These are phyloP conservation scores for Halocynthia roretzi DNA, from an alignment of 23 tunicate genomes.

Conservation along the genomic window DNA sequence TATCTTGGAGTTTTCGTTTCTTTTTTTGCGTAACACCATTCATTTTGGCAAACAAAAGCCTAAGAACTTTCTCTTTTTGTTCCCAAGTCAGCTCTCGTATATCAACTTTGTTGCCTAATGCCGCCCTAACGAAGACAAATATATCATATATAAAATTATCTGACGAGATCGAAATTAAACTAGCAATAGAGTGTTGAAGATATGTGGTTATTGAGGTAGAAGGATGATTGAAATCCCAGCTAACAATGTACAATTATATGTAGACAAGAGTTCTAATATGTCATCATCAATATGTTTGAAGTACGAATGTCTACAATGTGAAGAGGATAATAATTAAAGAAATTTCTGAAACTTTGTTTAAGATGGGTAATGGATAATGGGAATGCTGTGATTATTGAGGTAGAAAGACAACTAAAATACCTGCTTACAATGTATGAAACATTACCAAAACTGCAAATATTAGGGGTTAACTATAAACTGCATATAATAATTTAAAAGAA, in stretches of 20 bases:
- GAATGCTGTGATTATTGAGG: neutral
- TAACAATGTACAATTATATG: neutral
- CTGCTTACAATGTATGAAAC: too few species aligned
- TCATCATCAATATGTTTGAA: too few species aligned
- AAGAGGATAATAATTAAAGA: too few species aligned
- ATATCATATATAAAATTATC: neutral
- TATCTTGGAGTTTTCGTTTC: slow-evolving; percentile 10
- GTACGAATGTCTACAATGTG: too few species aligned
- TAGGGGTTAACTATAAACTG: neutral
- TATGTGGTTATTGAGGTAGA: neutral
- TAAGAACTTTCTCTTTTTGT: slow-evolving; percentile 89
- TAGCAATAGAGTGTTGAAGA: too few species aligned
- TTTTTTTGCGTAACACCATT: slow-evolving; percentile 61
- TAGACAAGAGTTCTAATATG: too few species aligned
- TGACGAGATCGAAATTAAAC: too few species aligned
- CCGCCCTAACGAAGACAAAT: slow-evolving; percentile 27
- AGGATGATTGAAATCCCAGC: neutral
- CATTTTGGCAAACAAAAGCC: slow-evolving; percentile 82
- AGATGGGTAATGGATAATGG: neutral
- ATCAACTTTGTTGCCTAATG: slow-evolving; percentile 51
- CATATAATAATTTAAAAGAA: neutral
- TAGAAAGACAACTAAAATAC: too few species aligned
- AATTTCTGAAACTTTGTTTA: neutral
- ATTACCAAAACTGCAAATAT: neutral
- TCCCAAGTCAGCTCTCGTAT: slow-evolving; percentile 95